Base-by-base conservation (phyloP, 2,113 vertebrate species). In the Trogon melanurus region DNA sequence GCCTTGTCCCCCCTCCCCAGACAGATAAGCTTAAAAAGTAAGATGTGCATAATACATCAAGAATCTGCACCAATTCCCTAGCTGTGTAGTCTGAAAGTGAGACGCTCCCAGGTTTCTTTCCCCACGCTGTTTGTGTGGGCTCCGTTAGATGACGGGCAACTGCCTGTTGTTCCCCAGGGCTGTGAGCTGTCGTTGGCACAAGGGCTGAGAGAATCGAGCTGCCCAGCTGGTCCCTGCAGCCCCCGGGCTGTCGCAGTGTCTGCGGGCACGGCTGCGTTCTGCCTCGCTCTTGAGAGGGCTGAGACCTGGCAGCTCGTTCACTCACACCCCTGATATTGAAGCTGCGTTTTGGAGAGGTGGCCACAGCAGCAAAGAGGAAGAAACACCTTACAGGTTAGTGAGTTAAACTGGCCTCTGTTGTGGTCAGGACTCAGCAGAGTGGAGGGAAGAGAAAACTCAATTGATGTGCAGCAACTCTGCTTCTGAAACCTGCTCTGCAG, bases 61-160 rank as follows among this genome's bases (percentile, higher is more conserved):
- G 56, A 66, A 12, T 21, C 74, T 60, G 41, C 66, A 65, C 29
- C 41, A 45, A 4, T 62, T 92, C 91, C 53, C 47, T 38, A 16
- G 1, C 10, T 0, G 0, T 0, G 1, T 5, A 19, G 32, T 58
- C 64, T 48, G 53, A 53, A 8, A 78, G 44, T 1, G 30, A 48
- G 67, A 41, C 30, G 58, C 64, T 89, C 51, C 25, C 54, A 44
- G 41, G 21, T 41, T 47, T 76, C 62, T 53, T 66, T 79, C 53
- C 53, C 66, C 41, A 15, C 0, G 0, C 32, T 57, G 14, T 53
- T 56, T 75, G 20, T 0, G 0, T 38, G 66, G 86, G 30, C 70
- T 89, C 34, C 2, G 25, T 4, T 19, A 38, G 41, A 30, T 76
- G 74, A 54, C 54, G 38, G 85, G 50, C 79, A 56, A 54, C 32